Evolutionary conservation across 1,140 invertebrate species (phyloP), one percentile per base, ranked within the genome.

Genomic region (Tetramorium simillimum): DNA sequence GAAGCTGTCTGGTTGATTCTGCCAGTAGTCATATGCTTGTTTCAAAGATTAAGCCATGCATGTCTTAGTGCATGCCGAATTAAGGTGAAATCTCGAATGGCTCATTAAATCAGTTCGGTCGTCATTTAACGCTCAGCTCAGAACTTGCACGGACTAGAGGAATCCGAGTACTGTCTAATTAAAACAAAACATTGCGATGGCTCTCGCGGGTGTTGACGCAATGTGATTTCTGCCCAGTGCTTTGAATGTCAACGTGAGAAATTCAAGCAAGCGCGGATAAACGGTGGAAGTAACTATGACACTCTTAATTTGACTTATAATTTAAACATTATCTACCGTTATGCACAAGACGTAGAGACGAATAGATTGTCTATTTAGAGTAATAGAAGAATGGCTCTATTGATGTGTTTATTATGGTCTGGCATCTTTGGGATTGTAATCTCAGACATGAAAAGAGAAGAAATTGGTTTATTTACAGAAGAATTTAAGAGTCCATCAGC

Each of bases 41-140:
- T 96, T 97, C 96, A 97, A 97, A 97, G 96, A 97, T 97, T 97
- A 97, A 97, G 96, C 96, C 97, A 97, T 97, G 96, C 96, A 97
- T 97, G 96, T 97, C 96, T 53, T n/a, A 46, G 90, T 90, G 96
- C 95, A 95, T 96, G 96, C 96, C 96, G 63, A 94, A 95, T 96
- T 95, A 96, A 95, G 94, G 96, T 96, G 96, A 97, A 97, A 96
- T 96, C 95, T 94, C 95, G 95, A 94, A 94, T 95, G 94, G 89
- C 90, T 95, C 93, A 94, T 43, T 43, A 43, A 43, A 43, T 43
- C 40, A 43, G 40, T 43, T 43, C 2, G 96, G 95, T 95, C 95
- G 94, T 95, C 96, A 95, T 95, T 96, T 91, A 97, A 97, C 96
- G 95, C 95, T 96, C 96, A 96, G 95, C 96, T 97, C 96, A 97